These are phyloP conservation scores for Ridgeia piscesae DNA, from an alignment of 1,140 invertebrate genomes.

Conservation along the genomic window DNA sequence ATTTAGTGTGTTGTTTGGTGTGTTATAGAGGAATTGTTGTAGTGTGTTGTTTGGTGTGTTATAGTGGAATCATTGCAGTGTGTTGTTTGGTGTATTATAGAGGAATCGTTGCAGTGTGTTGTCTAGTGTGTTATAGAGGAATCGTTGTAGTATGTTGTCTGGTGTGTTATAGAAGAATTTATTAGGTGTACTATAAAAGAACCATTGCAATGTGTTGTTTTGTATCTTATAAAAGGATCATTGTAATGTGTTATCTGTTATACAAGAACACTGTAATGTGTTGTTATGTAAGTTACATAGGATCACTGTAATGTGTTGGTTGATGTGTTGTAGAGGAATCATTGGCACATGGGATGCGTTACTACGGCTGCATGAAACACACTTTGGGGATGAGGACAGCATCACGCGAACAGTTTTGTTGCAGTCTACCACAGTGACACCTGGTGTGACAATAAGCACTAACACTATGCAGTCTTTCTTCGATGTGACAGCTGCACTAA, in stretches of 20 bases:
- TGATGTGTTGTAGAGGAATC: background rate
- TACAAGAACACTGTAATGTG: background rate
- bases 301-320: background rate
- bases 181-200: too few relatives aligned
- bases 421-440: background rate
- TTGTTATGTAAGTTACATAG: too few relatives aligned
- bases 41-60: background rate
- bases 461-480: background rate
- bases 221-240: background rate
- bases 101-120: background rate
- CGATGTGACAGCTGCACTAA: background rate
- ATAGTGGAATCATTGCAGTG: background rate
- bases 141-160: background rate
- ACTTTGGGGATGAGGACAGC: background rate
- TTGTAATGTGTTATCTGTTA: background rate
- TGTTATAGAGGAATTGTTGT: background rate
- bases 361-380: background rate
- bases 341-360: background rate
- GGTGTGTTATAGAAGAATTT: background rate
- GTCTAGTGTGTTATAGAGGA: background rate
- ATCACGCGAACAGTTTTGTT: background rate
- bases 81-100: background rate
- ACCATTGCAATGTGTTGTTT: background rate
- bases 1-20: background rate
- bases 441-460: background rate